Evolutionary conservation across 1,140 invertebrate species (phyloP).

Genomic region (Drosophila arawakana): DNA sequence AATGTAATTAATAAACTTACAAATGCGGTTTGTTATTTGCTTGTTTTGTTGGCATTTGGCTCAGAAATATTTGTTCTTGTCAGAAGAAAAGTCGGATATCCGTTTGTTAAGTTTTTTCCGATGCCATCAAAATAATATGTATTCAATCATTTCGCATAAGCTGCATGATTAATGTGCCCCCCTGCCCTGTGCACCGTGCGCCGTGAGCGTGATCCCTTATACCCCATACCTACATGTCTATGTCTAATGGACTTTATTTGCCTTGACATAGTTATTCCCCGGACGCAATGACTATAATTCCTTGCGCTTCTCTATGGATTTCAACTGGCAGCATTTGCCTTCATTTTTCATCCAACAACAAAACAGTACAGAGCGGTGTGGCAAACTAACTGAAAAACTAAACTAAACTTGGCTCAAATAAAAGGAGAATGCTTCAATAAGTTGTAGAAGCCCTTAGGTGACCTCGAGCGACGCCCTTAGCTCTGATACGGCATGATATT

Average conservation of each 20-base stretch:
- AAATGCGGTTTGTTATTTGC: slow-evolving; percentile 36
- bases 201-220: background rate
- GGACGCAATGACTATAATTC: slow-evolving; percentile 27
- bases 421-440: slow-evolving; percentile 56
- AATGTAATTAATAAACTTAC: slow-evolving; percentile 22
- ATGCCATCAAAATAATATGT: slow-evolving; percentile 49
- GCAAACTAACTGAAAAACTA: slow-evolving; percentile 52
- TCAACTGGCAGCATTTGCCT: slow-evolving; percentile 14
- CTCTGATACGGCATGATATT: slow-evolving; percentile 61
- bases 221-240: background rate
- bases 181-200: background rate
- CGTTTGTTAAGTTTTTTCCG: slow-evolving; percentile 14
- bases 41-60: slow-evolving; percentile 13
- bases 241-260: slow-evolving; percentile 52
- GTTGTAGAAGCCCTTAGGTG: slow-evolving; percentile 36
- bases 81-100: background rate
- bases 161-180: slow-evolving; percentile 71
- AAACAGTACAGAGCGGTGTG: background rate
- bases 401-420: slow-evolving; percentile 36
- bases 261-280: slow-evolving; percentile 46
- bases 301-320: slow-evolving; percentile 4
- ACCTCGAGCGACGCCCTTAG: slow-evolving; percentile 7
- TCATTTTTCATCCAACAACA: slow-evolving; percentile 66
- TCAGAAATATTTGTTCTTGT: background rate
- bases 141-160: slow-evolving; percentile 72